Evolutionary conservation across 2,797 vertebrate species (phyloP).

Genomic region (Coregonus ussuriensis): DNA sequence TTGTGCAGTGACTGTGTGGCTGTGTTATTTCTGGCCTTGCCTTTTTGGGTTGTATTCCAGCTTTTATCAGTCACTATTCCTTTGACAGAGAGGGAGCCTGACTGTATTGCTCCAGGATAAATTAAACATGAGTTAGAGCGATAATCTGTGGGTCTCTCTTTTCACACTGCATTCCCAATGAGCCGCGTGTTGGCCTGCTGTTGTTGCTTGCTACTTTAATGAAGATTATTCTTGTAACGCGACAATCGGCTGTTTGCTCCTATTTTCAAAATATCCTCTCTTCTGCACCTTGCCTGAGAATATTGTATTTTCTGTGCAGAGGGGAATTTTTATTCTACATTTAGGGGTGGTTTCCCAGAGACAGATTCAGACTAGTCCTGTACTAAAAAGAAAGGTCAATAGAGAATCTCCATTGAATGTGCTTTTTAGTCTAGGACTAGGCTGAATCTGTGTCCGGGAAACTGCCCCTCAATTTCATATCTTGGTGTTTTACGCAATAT

Average conservation of each 20-base stretch:
- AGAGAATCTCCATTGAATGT: too few relatives aligned
- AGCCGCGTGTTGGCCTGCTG: constrained; percentile 78
- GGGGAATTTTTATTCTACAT: constrained; percentile 33
- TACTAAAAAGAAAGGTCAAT: too few relatives aligned
- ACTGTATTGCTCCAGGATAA: constrained; percentile 77
- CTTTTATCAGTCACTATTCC: constrained; percentile 64
- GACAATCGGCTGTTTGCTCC: constrained; percentile 76
- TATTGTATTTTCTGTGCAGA: constrained; percentile 37
- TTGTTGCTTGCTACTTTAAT: constrained; percentile 80
- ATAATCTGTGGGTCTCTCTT: constrained; percentile 79
- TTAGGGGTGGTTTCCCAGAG: too few relatives aligned
- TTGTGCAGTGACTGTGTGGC: constrained; percentile 56
- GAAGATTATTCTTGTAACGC: constrained; percentile 80
- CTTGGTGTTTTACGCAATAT: constrained; percentile 35
- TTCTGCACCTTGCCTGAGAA: constrained; percentile 36
- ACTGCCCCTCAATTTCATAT: constrained; percentile 18
- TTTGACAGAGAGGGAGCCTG: constrained; percentile 69
- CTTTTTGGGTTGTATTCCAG: constrained; percentile 55
- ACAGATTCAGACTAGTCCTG: too few relatives aligned
- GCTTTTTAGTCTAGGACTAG: too few relatives aligned
- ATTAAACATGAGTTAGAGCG: constrained; percentile 79
- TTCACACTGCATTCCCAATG: constrained; percentile 82
- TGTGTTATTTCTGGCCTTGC: constrained; percentile 64
- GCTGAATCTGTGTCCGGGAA: too few relatives aligned
- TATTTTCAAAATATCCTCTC: constrained; percentile 69